These are phyloP conservation scores for Lepisosteus oculatus DNA, from an alignment of 2,113 vertebrate species.

Conservation along the genomic window DNA sequence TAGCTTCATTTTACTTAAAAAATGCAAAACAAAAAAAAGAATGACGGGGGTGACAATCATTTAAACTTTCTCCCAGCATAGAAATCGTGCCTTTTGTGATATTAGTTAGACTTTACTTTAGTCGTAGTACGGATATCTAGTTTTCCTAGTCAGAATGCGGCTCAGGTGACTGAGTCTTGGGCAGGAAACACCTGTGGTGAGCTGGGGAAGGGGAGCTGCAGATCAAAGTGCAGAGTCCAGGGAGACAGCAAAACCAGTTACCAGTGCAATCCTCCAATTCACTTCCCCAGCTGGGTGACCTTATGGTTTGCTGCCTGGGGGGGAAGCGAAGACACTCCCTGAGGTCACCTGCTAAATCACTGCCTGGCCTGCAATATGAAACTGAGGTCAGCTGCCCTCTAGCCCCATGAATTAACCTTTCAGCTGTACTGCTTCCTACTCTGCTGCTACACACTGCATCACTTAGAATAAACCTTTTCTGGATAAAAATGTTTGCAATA, in stretches of 20 bases:
- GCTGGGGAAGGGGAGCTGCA: background rate
- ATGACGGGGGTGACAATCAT: too few relatives aligned
- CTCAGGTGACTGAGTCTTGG: background rate
- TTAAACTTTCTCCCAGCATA: too few relatives aligned
- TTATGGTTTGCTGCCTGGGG: constrained; percentile 42
- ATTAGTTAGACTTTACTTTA: too few relatives aligned
- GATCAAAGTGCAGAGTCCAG: background rate
- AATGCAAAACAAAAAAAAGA: too few relatives aligned
- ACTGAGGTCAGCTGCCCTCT: constrained; percentile 43
- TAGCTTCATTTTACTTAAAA: too few relatives aligned
- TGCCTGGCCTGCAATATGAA: constrained; percentile 37
- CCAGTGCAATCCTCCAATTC: constrained; percentile 30
- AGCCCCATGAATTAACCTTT: constrained; percentile 41
- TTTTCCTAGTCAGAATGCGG: too few relatives aligned
- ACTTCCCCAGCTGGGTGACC: constrained; percentile 12
- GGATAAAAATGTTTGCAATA: too few relatives aligned
- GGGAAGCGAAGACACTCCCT: constrained; percentile 36
- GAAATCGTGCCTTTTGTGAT: too few relatives aligned
- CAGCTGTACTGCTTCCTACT: constrained; percentile 46
- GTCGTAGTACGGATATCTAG: too few relatives aligned
- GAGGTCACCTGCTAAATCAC: constrained; percentile 47
- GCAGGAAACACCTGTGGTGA: constrained; percentile 1
- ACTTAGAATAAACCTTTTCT: too few relatives aligned
- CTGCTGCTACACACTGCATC: too few relatives aligned
- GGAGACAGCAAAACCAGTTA: constrained; percentile 47